A percentile compares a stretch with the other conserved stretches of the same genome.
phyloP scores from a whole-genome alignment of 2,888 invertebrate species.

The Zaprionus bogoriensis region DNA sequence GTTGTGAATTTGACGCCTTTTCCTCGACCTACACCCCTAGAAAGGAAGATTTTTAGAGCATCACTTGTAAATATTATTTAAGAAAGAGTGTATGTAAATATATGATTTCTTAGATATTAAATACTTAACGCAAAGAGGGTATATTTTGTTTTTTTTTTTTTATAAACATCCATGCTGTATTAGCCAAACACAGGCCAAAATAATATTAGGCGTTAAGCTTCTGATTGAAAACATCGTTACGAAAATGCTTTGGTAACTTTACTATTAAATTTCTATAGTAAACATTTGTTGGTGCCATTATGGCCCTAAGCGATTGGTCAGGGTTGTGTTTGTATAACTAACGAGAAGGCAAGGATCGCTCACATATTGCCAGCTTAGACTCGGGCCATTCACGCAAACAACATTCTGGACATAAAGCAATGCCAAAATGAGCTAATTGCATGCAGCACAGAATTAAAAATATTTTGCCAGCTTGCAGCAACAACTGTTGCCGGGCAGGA shows the following conservation, averaged over 20 bases:
- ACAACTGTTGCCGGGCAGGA: slow-evolving; percentile 11
- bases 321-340: no score
- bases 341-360: no score
- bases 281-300: slow-evolving; percentile 63
- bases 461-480: slow-evolving; percentile 6
- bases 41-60: no score
- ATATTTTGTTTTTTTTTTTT: no score
- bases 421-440: slow-evolving; percentile 43
- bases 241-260: slow-evolving; percentile 62
- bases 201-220: no score
- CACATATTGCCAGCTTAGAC: no score
- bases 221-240: no score
- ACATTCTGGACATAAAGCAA: not conserved
- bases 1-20: slow-evolving; percentile 51
- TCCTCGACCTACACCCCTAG: not conserved
- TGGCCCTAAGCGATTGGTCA: slow-evolving; percentile 38
- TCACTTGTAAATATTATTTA: slow-evolving; percentile 77
- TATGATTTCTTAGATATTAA: no score
- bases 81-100: no score
- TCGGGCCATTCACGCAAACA: slow-evolving; percentile 12
- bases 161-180: no score
- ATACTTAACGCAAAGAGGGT: no score
- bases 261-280: slow-evolving; percentile 60
- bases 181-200: no score
- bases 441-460: slow-evolving; percentile 27